A percentile compares a stretch with the other conserved stretches of the same genome.
phyloP scores from a whole-genome alignment of 2,888 invertebrate species.

The Belgica antarctica region DNA sequence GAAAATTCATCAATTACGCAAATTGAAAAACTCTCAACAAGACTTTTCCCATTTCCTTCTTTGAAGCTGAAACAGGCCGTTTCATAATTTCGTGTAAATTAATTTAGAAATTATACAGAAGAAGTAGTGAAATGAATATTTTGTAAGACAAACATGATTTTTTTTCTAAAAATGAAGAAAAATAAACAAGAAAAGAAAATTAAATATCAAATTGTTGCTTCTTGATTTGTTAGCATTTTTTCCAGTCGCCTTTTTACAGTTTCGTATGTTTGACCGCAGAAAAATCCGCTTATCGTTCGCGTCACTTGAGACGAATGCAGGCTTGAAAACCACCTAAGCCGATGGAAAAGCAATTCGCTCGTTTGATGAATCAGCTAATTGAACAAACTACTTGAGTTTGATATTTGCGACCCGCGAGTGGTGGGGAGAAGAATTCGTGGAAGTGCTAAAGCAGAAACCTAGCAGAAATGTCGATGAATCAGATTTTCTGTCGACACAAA shows the following conservation, averaged over 20 bases:
- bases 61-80: neutral
- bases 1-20: neutral
- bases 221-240: neutral
- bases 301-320: neutral
- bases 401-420: too few relatives aligned
- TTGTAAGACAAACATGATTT: constrained; percentile 13
- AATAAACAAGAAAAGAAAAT: constrained; percentile 25
- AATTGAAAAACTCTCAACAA: neutral
- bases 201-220: constrained; percentile 3
- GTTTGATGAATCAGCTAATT: neutral
- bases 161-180: constrained; percentile 28
- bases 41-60: neutral
- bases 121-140: constrained; percentile 7
- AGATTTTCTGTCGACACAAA: neutral
- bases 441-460: too few relatives aligned
- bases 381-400: too few relatives aligned
- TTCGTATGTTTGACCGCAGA: neutral
- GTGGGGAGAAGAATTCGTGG: neutral
- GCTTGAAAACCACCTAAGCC: neutral
- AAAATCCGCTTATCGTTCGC: neutral
- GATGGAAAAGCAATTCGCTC: neutral
- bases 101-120: constrained; percentile 23
- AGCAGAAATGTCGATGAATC: constrained; percentile 25
- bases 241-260: neutral
- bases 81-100: constrained; percentile 27